A percentile compares a stretch with the other conserved stretches of the same genome.
Conservation (phyloP, 2,888 invertebrate species). For the Noctua janthina region DNA sequence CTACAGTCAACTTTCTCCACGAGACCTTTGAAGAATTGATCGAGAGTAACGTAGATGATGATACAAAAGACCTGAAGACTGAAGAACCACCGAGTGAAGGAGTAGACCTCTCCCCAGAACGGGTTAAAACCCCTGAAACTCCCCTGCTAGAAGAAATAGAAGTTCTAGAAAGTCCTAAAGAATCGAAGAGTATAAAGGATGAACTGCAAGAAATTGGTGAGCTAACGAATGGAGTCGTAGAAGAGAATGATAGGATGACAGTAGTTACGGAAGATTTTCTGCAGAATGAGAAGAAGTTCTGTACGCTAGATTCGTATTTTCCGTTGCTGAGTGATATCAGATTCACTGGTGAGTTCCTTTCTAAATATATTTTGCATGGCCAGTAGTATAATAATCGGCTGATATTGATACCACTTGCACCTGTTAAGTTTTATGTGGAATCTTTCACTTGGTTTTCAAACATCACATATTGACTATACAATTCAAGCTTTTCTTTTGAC, state of each 20-base stretch:
- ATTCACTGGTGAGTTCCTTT: constrained; percentile 80
- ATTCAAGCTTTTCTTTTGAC: too few species aligned
- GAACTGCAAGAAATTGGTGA: constrained; percentile 61
- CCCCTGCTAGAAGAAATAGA: constrained; percentile 62
- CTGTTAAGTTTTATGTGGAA: too few species aligned
- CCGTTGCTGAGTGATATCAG: constrained; percentile 86
- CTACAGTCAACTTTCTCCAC: constrained; percentile 84
- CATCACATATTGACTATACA: background rate
- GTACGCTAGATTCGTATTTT: constrained; percentile 80
- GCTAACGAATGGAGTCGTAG: constrained; percentile 69
- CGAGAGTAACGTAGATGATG: constrained; percentile 87
- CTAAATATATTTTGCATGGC: background rate
- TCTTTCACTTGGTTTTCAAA: background rate
- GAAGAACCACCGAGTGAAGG: constrained; percentile 62
- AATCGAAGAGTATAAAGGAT: constrained; percentile 60
- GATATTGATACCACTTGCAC: background rate
- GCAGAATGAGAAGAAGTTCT: constrained; percentile 88
- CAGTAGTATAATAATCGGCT: background rate
- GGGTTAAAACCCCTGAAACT: constrained; percentile 53
- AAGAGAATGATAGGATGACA: constrained; percentile 71
- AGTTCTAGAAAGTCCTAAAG: constrained; percentile 59
- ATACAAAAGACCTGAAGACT: constrained; percentile 75
- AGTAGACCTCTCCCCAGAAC: constrained; percentile 33
- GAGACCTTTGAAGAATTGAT: constrained; percentile 86
- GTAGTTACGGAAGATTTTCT: constrained; percentile 85